A percentile compares a stretch with the other conserved stretches of the same genome.
Conservation (phyloP, 2,113 vertebrate species). For the Psammodynastes pulverulentus region DNA sequence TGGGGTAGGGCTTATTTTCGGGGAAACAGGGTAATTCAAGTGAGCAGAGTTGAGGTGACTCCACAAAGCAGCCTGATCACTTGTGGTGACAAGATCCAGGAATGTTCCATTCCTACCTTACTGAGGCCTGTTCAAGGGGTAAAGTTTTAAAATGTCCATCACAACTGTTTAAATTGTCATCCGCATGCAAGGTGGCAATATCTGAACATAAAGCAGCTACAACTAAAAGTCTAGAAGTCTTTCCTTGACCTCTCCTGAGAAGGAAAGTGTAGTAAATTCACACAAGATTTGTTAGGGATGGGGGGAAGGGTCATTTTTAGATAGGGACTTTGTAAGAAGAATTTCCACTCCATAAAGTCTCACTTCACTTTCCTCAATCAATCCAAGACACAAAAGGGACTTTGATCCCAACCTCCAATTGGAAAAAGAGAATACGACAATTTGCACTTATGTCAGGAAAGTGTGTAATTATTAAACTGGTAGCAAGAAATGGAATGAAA, state of each 20-base stretch:
- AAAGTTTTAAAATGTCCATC: slow-evolving; percentile 30
- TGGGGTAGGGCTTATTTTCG: no score
- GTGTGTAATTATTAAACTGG: slow-evolving; percentile 32
- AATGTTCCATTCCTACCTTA: background rate
- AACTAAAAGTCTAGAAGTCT: slow-evolving; percentile 49
- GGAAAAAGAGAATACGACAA: slow-evolving; percentile 34
- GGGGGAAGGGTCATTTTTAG: slow-evolving; percentile 55
- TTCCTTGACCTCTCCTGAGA: slow-evolving; percentile 30
- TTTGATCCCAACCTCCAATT: slow-evolving; percentile 37
- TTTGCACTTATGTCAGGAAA: slow-evolving; percentile 36
- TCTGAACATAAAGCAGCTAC: slow-evolving; percentile 57
- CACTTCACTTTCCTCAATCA: slow-evolving; percentile 21
- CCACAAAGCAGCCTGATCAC: background rate
- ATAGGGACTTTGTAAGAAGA: slow-evolving; percentile 60
- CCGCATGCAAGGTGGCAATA: slow-evolving; percentile 42
- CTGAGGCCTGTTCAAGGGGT: background rate
- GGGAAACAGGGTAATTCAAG: background rate
- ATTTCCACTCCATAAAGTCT: slow-evolving; percentile 57
- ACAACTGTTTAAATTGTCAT: slow-evolving; percentile 49
- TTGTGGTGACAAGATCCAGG: background rate
- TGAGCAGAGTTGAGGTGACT: background rate
- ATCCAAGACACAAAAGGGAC: slow-evolving; percentile 29
- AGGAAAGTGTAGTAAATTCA: slow-evolving; percentile 61
- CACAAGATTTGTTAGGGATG: slow-evolving; percentile 23
- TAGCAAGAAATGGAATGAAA: slow-evolving; percentile 45